phyloP scores from a whole-genome alignment of 2,797 vertebrate species.

The Molossus molossus region DNA sequence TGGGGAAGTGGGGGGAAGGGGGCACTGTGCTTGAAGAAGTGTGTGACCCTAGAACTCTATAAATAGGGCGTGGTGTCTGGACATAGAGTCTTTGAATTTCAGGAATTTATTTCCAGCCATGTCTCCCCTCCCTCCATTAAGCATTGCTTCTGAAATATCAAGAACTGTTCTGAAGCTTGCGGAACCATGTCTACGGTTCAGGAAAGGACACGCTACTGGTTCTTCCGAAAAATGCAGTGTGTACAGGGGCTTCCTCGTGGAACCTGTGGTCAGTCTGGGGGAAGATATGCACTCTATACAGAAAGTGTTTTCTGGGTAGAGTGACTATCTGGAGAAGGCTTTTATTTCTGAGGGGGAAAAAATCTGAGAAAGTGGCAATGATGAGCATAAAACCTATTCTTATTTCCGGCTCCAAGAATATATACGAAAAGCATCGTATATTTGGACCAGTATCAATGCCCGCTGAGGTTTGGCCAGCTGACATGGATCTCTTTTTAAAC shows the following conservation, averaged over 20 bases:
- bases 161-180: slow-evolving; percentile 75
- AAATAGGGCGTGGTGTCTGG: background rate
- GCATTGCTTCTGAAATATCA: slow-evolving; percentile 65
- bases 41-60: background rate
- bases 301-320: background rate
- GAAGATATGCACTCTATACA: background rate
- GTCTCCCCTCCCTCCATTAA: slow-evolving; percentile 64
- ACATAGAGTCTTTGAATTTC: slow-evolving; percentile 10
- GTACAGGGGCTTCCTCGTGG: background rate
- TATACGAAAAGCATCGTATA: background rate
- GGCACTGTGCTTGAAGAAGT: background rate
- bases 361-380: background rate
- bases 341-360: slow-evolving; percentile 30
- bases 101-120: background rate
- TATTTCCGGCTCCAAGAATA: background rate
- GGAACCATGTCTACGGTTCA: slow-evolving; percentile 72
- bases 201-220: slow-evolving; percentile 80
- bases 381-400: background rate
- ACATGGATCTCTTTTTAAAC: slow-evolving; percentile 40
- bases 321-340: background rate
- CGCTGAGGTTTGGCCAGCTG: background rate
- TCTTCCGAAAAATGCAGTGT: slow-evolving; percentile 81
- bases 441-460: background rate
- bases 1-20: background rate
- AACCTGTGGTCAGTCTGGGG: background rate